These are phyloP conservation scores for Camelus bactrianus DNA, from an alignment of 2,113 vertebrate genomes.

Conservation along the genomic window DNA sequence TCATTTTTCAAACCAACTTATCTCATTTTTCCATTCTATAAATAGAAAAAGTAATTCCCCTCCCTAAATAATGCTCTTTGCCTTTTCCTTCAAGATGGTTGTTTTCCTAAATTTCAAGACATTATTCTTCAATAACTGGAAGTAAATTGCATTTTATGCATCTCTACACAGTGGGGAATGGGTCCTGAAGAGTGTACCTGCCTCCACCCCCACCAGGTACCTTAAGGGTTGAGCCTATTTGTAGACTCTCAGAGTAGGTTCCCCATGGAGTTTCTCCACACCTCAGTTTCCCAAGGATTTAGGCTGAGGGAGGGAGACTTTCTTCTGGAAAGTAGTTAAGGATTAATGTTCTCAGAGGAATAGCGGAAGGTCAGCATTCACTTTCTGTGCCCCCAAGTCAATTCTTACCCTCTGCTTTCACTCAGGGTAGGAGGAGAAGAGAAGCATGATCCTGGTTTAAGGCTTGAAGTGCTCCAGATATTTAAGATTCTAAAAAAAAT, in stretches of 20 bases:
- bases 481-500: slow-evolving; percentile 17
- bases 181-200: neutral
- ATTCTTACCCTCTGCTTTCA: slow-evolving; percentile 40
- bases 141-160: neutral
- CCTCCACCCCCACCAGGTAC: neutral
- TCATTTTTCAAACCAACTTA: slow-evolving; percentile 27
- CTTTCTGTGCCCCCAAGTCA: slow-evolving; percentile 39
- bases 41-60: neutral
- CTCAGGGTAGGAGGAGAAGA: neutral
- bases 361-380: neutral
- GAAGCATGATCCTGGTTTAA: neutral
- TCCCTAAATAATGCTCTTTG: neutral
- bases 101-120: slow-evolving; percentile 15
- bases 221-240: neutral
- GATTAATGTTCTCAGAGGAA: slow-evolving; percentile 14
- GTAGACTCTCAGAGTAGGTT: neutral
- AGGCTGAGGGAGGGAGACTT: slow-evolving; percentile 10
- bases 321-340: neutral
- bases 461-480: neutral
- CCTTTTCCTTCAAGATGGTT: slow-evolving; percentile 32
- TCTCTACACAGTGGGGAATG: neutral
- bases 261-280: neutral
- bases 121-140: neutral
- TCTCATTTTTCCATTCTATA: slow-evolving; percentile 28
- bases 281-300: slow-evolving; percentile 3